Conservation (phyloP, 2,113 vertebrate species). For the Malurus melanocephalus region DNA sequence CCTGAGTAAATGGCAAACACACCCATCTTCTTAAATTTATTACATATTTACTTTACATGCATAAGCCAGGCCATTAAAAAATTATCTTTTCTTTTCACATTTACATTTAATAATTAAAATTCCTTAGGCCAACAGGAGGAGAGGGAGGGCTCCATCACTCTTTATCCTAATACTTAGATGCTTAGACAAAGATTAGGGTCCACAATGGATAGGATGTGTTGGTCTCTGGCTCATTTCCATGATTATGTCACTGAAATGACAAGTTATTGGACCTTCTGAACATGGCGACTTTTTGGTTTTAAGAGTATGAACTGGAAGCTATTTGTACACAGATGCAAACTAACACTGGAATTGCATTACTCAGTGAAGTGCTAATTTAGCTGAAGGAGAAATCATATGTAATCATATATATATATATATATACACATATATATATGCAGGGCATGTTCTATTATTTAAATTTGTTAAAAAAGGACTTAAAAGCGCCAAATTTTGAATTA, state of each 20-base stretch:
- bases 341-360: background rate
- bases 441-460: background rate
- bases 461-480: background rate
- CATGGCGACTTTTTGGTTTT: background rate
- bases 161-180: background rate
- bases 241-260: background rate
- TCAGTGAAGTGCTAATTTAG: background rate
- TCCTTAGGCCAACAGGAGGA: background rate
- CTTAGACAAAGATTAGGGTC: background rate
- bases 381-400: background rate
- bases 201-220: background rate
- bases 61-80: background rate
- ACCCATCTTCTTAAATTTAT: background rate
- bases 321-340: background rate
- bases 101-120: background rate
- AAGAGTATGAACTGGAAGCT: background rate
- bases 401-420: too few species aligned
- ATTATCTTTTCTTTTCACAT: background rate
- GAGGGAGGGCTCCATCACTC: background rate
- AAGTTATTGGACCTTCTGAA: background rate
- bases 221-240: background rate
- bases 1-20: background rate
- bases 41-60: background rate
- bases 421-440: background rate
- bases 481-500: background rate